Evolutionary conservation across 1,140 invertebrate species (phyloP).

Genomic region (Macrobrachium rosenbergii): DNA sequence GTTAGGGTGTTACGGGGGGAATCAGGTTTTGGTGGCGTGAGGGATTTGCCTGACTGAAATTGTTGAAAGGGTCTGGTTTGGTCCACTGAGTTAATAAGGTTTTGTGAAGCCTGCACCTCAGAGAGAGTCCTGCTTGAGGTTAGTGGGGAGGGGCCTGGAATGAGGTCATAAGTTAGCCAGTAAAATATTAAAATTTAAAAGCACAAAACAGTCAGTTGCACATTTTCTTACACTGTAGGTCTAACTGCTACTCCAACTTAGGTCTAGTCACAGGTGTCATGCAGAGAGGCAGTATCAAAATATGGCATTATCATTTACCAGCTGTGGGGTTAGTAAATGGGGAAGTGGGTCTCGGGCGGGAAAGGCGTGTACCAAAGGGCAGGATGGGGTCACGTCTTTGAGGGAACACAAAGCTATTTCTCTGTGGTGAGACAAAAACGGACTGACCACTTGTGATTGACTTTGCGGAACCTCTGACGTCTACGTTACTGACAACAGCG

Average conservation of each 20-base stretch:
- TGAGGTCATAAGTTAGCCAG: slow-evolving; percentile 3
- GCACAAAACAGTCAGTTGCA: too few species aligned
- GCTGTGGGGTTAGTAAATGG: slow-evolving; percentile 42
- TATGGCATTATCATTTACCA: slow-evolving; percentile 42
- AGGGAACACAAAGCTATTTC: slow-evolving; percentile 37
- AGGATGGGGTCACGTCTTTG: slow-evolving; percentile 27
- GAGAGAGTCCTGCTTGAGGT: slow-evolving; percentile 8
- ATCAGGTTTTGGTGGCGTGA: background rate
- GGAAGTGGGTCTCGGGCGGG: slow-evolving; percentile 9
- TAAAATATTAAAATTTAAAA: background rate
- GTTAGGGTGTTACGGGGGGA: background rate
- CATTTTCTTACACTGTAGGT: too few species aligned
- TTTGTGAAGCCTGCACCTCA: background rate
- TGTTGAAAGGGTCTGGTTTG: background rate
- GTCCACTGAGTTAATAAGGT: slow-evolving; percentile 44
- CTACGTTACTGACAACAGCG: background rate
- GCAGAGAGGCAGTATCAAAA: background rate
- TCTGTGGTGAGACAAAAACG: background rate
- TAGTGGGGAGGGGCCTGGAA: slow-evolving; percentile 41
- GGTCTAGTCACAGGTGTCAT: background rate
- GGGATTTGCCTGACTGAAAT: too few species aligned
- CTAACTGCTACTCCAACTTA: too few species aligned
- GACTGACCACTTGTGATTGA: background rate
- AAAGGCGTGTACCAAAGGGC: slow-evolving; percentile 42
- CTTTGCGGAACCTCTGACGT: slow-evolving; percentile 9